Conservation (phyloP, 2,113 vertebrate species). For the Pagrus major region DNA sequence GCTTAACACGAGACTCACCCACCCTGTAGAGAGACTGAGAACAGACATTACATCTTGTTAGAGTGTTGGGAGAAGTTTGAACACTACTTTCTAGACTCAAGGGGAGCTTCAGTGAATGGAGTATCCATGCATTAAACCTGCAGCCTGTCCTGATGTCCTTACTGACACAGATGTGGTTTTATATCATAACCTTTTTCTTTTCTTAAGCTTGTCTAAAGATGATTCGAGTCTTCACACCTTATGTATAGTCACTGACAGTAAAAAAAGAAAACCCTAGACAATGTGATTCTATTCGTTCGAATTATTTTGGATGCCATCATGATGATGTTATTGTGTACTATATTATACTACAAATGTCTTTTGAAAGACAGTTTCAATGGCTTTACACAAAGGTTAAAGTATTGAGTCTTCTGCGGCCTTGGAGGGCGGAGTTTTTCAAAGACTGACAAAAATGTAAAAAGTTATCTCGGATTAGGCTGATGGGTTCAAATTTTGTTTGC, state of each 20-base stretch:
- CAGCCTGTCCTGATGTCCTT: slow-evolving; percentile 4
- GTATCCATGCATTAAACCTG: slow-evolving; percentile 1
- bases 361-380: too few species aligned
- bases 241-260: background rate
- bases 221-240: background rate
- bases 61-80: slow-evolving; percentile 3
- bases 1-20: background rate
- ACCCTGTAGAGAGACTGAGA: background rate
- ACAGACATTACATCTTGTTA: slow-evolving; percentile 12
- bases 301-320: background rate
- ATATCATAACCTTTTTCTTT: background rate
- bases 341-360: background rate
- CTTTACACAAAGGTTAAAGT: too few species aligned
- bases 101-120: slow-evolving; percentile 8
- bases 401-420: too few species aligned
- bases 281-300: background rate
- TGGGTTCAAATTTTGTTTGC: too few species aligned
- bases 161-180: background rate
- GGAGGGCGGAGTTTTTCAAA: too few species aligned
- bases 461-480: background rate
- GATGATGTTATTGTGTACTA: background rate
- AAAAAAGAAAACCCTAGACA: background rate
- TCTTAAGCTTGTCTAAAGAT: background rate
- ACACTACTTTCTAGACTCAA: slow-evolving; percentile 3
- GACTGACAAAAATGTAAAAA: too few species aligned